phyloP scores from a whole-genome alignment of 2,113 vertebrate species.

The Pseudopodoces humilis region DNA sequence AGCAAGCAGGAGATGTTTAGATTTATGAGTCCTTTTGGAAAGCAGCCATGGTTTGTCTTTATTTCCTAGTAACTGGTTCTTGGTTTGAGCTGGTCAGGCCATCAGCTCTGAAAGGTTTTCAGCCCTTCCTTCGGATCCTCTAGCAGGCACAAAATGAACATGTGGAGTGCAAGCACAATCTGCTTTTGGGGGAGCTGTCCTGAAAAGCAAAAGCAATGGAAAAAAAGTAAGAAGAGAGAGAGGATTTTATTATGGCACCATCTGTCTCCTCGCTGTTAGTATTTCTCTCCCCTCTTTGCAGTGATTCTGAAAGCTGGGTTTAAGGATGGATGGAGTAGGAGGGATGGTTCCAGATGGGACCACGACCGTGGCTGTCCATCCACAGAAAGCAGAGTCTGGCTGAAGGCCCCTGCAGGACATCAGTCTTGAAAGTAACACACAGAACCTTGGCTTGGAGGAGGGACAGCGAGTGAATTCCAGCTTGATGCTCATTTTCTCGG shows the following conservation, averaged over 20 bases:
- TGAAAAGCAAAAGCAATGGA: background rate
- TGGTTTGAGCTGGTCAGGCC: background rate
- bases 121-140: background rate
- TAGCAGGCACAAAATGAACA: background rate
- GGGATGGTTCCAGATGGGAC: background rate
- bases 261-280: background rate
- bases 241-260: background rate
- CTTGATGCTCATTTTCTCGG: background rate
- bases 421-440: background rate
- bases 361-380: background rate
- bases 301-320: background rate
- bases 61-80: conserved; percentile 20
- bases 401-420: background rate
- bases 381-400: background rate
- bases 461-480: background rate
- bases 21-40: conserved; percentile 40
- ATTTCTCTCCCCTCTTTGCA: background rate
- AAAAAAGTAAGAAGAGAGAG: background rate
- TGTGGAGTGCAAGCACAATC: background rate
- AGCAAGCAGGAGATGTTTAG: conserved; percentile 33
- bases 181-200: background rate
- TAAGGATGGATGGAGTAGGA: background rate
- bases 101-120: background rate
- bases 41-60: conserved; percentile 36
- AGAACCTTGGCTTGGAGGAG: background rate